Evolutionary conservation across 2,797 vertebrate genomes (phyloP).

Genomic region (Australoheros facetus): DNA sequence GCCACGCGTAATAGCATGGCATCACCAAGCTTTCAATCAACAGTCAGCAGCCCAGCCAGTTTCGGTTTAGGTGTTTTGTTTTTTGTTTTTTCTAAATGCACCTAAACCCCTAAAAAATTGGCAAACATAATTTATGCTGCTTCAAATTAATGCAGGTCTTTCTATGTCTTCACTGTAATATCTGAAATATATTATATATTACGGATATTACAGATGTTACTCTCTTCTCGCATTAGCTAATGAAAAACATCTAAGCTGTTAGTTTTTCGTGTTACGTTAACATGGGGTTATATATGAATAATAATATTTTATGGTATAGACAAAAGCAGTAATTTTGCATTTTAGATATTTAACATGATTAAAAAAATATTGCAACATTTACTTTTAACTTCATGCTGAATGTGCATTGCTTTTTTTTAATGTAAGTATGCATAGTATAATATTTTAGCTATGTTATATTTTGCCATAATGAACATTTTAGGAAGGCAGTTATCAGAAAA

Average conservation of each 20-base stretch:
- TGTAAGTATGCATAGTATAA: background rate
- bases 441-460: background rate
- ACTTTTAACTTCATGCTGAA: background rate
- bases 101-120: background rate
- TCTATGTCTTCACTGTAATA: background rate
- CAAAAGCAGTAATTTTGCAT: background rate
- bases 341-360: background rate
- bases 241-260: background rate
- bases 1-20: constrained; percentile 40
- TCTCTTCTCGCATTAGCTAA: no score
- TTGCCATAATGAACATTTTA: background rate
- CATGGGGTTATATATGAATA: background rate
- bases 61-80: constrained; percentile 26
- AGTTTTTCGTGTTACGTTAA: background rate
- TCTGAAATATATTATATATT: background rate
- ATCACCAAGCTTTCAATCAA: constrained; percentile 30
- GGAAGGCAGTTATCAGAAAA: background rate
- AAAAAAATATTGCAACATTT: background rate
- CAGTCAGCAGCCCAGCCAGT: constrained; percentile 12
- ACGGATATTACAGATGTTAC: background rate
- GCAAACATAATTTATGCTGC: background rate
- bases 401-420: background rate
- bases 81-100: background rate
- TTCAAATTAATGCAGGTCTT: background rate
- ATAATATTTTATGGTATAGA: background rate